Base-by-base conservation (phyloP, 2,888 invertebrate genomes). In the Luperina nickerlii region DNA sequence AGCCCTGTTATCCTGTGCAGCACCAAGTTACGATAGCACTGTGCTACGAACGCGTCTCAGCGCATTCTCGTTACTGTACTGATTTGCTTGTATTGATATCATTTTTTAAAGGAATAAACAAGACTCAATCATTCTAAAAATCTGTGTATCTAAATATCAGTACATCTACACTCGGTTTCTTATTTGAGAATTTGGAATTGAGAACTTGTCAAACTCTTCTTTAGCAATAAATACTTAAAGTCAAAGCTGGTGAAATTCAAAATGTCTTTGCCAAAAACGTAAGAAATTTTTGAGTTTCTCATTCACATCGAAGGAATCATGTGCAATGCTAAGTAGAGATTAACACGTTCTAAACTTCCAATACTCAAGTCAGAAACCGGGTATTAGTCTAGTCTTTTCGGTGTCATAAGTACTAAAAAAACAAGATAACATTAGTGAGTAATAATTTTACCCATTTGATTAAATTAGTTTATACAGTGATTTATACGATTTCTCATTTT, bases 401-500 rank as follows among this genome's bases (percentile, higher is more conserved):
- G 15, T 1, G n/a, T 67, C 18, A 32, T 63, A 18, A 32, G 18
- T 63, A 18, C 15, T 9, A 18, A 9, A 27, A 60, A n/a, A 63
- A 18, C 62, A 7, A 62, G 8, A 6, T 32, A 24, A 13, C 13
- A 57, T 13, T 20, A n/a, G 45, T 70, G 11, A 32, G 27, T 24
- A n/a, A 66, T 15, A 27, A 38, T 38, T 38, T 38, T 2, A 4
- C 2, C 38, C 4, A 38, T 38, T 38, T 63, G 63, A 57, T 32
- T 65, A 0, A 51, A 65, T 74, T 63, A 13, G 1, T 72, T 24
- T 20, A 42, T 13, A n/a, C 38, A 54, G 15, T 57, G 8, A 0
- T 54, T 9, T 15, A 32, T 18, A 32, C 38, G 38, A n/a, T 9
- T 54, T 9, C 65, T 68, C 20, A 84, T 83, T 84, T 32, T 18